Base-by-base conservation (phyloP, 2,797 vertebrate species). In the Meriones psammophilus region DNA sequence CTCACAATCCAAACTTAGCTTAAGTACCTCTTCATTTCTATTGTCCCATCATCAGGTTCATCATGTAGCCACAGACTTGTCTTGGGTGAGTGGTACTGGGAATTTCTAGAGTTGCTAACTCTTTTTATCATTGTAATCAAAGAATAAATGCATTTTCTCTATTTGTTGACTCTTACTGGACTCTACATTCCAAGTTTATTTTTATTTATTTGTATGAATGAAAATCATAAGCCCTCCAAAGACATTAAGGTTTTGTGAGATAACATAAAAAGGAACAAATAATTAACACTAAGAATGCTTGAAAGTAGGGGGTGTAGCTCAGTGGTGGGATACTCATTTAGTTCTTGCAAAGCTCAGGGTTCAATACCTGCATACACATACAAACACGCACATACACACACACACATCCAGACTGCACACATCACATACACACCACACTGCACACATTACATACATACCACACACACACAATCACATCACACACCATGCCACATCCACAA, bases 1-100 rank as follows among this genome's bases (percentile, higher is more conserved):
- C 13, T 95, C 73, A 20, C 0, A 42, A 60, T 39, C 14, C 77
- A 93, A 69, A 68, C 42, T 92, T 93, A 74, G 30, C 73, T 92
- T 76, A 77, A 91, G 77, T 60, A 26, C 64, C 64, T 90, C 81
- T 94, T 91, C 30, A 24, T 17, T 94, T 74, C 60, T n/a, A 4
- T 7, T 33, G n/a, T 7, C 71, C 79, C 84, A 20, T 30, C n/a
- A 30, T 84, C 79, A 54, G 4, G 68, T 83, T 92, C 62, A 28
- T 94, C 66, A 2, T 2, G 54, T 62, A 77, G 89, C 20, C 33
- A 64, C 92, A 58, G 64, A 86, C 26, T 24, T 15, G 50, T 17
- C 60, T 20, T n/a, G 68, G 17, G 3, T 80, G 50, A 69, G 42
- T 15, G 84, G 9, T 60, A 24, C 42, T 84, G 5, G 10, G 22